Evolutionary conservation across 2,888 invertebrate genomes (phyloP), one percentile per base, ranked within the genome.

Genomic region (Diabrotica balteata): DNA sequence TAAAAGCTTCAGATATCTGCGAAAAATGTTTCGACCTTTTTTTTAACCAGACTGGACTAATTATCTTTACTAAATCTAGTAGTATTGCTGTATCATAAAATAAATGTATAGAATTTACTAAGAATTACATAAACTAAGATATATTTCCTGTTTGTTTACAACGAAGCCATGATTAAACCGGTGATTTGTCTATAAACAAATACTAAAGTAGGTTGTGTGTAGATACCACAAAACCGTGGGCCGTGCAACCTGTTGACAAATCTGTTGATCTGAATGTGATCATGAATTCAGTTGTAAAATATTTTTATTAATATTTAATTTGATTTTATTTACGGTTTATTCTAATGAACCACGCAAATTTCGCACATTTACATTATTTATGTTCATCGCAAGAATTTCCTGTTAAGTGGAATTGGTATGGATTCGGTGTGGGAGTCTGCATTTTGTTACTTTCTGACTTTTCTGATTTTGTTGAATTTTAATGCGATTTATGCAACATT

Each of bases 311-410:
- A 63, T 59, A 50, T 66, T 71, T 64, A 72, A 72, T 68, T 69
- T 60, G 59, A 66, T 66, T 69, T 66, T 59, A 69, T 69, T 54
- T 49, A 49, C 50, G 62, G 67, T 69, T 68, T 63, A 68, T 66
- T 63, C 50, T 61, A 65, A 60, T 57, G 57, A 50, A 71, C 71
- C 71, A 71, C 68, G 68, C 68, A 67, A 57, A 64, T 61, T 71
- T 66, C 59, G 32, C 32, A 32, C 32, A 32, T 32, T 32, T 32
- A 5, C 32, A 32, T 32, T 32, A 32, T 32, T 32, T 32, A 32
- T 32, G 32, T 32, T 32, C 32, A 32, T 32, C 4, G 32, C 32
- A 32, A 32, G 32, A 32, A 32, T 32, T 32, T 32, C 32, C 32
- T 32, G 32, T 32, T 32, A 32, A 32, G 32, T 32, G 32, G 32